These are phyloP conservation scores for Chinchilla lanigera DNA, from an alignment of 2,113 vertebrate species.

Conservation along the genomic window DNA sequence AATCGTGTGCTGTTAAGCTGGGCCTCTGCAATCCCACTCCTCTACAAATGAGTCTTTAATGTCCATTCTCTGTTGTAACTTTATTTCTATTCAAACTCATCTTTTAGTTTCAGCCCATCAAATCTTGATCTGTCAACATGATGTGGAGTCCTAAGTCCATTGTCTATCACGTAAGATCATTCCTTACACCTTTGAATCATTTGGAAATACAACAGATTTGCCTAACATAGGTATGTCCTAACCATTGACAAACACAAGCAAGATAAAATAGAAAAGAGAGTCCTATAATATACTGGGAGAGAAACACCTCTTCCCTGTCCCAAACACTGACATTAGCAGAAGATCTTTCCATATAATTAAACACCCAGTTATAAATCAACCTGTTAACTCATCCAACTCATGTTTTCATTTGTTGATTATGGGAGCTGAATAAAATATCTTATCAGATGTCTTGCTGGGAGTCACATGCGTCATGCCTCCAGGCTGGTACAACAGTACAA, in stretches of 20 bases:
- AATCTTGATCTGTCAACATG: constrained; percentile 4
- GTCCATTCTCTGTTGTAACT: constrained; percentile 16
- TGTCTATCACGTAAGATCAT: neutral
- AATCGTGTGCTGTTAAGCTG: constrained; percentile 49
- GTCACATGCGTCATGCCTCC: neutral
- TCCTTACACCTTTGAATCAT: constrained; percentile 2
- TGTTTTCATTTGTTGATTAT: neutral
- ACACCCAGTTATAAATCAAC: constrained; percentile 39
- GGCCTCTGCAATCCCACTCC: neutral
- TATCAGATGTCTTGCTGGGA: constrained; percentile 8
- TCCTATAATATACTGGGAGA: neutral
- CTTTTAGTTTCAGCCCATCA: constrained; percentile 34
- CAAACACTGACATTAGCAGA: neutral
- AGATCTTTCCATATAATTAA: constrained; percentile 27
- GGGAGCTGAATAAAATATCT: constrained; percentile 25
- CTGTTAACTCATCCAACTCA: neutral
- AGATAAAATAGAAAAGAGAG: constrained; percentile 17
- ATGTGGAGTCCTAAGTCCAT: neutral
- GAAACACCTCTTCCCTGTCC: neutral
- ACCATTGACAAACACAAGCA: neutral
- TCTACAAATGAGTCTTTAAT: constrained; percentile 53
- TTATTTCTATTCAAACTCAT: constrained; percentile 44
- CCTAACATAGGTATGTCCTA: neutral
- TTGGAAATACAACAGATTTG: neutral
- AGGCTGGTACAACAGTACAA: neutral